Evolutionary conservation across 1,140 invertebrate genomes (phyloP), one percentile per base, ranked within the genome.

Genomic region (Eupeodes corollae): DNA sequence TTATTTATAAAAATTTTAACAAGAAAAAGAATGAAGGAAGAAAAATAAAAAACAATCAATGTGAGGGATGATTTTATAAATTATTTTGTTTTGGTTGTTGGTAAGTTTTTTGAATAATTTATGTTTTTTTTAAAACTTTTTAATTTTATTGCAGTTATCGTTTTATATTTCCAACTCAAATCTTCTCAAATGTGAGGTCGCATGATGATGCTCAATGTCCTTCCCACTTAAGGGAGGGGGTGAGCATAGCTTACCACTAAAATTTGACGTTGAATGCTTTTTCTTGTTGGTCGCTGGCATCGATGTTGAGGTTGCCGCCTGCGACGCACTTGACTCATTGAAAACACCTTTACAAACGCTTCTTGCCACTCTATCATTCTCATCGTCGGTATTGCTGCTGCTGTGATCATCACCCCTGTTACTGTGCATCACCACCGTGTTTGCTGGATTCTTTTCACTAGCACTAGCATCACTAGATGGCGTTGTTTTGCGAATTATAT

Each of bases 161-260:
- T 5, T 33, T 42, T 54, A 54, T 43, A 54, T 52, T 40, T 54
- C 50, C 44, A 54, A 52, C 18, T 54, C 53, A 39, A 54, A 54
- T 35, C 50, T 34, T 34, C 51, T 34, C 43, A 49, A 46, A 18
- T 48, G 42, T 40, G 49, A 47, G 43, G 35, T 50, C 16, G 18
- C 31, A 14, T 18, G 38, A 34, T 41, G 15, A 11, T 64, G 63
- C 63, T 66, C 63, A 50, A 57, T 57, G 60, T 63, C 63, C 63
- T 57, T 56, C 63, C 63, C 63, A 61, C 43, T 43, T 41, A 21
- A 12, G 63, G 63, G 59, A 53, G 60, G 59, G 63, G 63, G 60
- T 63, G 63, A 66, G 48, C 63, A 56, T 12, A 26, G 11, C n/a
- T 45, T 34, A 19, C 16, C 34, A 45, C 19, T 45, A 32, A 18